Base-by-base conservation (phyloP, 1,140 invertebrate species). In the Drosophila repletoides region DNA sequence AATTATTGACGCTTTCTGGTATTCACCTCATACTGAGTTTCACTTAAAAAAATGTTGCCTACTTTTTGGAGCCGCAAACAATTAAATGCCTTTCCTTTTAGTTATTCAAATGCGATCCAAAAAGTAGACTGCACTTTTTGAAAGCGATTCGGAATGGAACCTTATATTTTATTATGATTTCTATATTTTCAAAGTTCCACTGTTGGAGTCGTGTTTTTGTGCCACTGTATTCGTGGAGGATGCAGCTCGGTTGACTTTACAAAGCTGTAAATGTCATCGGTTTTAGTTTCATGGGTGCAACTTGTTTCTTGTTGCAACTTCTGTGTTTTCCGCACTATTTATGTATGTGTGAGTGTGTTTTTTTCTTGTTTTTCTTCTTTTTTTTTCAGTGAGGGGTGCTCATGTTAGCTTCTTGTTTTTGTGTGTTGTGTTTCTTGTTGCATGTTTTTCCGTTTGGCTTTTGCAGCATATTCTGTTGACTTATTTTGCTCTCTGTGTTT, bases 381-480 rank as follows among this genome's bases (percentile, higher is more conserved):
- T 29, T 41, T 6, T 55, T 5, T 31, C n/a, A n/a, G n/a, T n/a
- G n/a, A n/a, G n/a, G n/a, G n/a, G 9, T 49, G 17, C 17, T 21
- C 24, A 24, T 22, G 33, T 4, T 36, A 51, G 33, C 14, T 14
- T 19, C 33, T 26, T 51, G 15, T 36, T 31, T 26, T 48, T 48
- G n/a, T 19, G 12, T 21, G 2, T 48, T 65, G 41, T 55, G 24
- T 12, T 19, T 51, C 41, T 2, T 68, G 40, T 26, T 48, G 31
- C 41, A n/a, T n/a, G n/a, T n/a, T n/a, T n/a, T n/a, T n/a, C 28
- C 38, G 40, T 40, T 65, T 61, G 48, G 34, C 40, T 60, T 70
- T 41, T 66, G 76, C 21, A 36, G 38, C 45, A 51, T 60, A 60
- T 67, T 67, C 29, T 51, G 43, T 36, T n/a, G 53, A 71, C 55